These are phyloP conservation scores for Syritta pipiens DNA, from an alignment of 2,888 invertebrate species.

Conservation along the genomic window DNA sequence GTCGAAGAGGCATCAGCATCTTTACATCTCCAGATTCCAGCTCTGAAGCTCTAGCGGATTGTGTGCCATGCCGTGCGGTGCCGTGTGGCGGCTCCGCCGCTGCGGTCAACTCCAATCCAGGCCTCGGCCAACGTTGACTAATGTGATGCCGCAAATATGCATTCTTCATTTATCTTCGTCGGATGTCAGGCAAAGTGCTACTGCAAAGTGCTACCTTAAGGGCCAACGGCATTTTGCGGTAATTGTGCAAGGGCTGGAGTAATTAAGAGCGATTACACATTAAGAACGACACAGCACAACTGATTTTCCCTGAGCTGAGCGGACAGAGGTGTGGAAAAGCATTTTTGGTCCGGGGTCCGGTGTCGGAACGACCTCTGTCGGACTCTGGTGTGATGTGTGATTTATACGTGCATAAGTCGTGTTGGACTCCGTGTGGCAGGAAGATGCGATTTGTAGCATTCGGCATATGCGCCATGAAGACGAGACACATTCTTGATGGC, in stretches of 20 bases:
- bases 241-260: conserved; percentile 67
- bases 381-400: conserved; percentile 34
- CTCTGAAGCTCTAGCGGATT: conserved; percentile 4
- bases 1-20: neutral
- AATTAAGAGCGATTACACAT: conserved; percentile 69
- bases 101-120: conserved; percentile 14
- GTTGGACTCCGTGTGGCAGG: conserved; percentile 52
- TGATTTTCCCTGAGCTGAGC: conserved; percentile 47
- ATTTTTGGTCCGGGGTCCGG: conserved; percentile 24
- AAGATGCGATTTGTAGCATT: conserved; percentile 56
- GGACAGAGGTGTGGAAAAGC: conserved; percentile 45
- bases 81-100: conserved; percentile 9
- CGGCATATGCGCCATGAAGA: conserved; percentile 47
- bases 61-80: conserved; percentile 37
- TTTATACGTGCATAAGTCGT: conserved; percentile 58
- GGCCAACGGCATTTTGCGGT: conserved; percentile 66
- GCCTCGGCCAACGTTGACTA: conserved; percentile 56
- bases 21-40: conserved; percentile 1
- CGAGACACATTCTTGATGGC: conserved; percentile 15
- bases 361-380: conserved; percentile 19
- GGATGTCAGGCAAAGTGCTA: conserved; percentile 68
- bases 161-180: conserved; percentile 69
- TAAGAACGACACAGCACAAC: conserved; percentile 63
- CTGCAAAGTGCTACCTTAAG: conserved; percentile 68
- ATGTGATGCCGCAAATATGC: conserved; percentile 69